phyloP scores from a whole-genome alignment of 2,888 invertebrate species.

The Scrobipalpa costella region DNA sequence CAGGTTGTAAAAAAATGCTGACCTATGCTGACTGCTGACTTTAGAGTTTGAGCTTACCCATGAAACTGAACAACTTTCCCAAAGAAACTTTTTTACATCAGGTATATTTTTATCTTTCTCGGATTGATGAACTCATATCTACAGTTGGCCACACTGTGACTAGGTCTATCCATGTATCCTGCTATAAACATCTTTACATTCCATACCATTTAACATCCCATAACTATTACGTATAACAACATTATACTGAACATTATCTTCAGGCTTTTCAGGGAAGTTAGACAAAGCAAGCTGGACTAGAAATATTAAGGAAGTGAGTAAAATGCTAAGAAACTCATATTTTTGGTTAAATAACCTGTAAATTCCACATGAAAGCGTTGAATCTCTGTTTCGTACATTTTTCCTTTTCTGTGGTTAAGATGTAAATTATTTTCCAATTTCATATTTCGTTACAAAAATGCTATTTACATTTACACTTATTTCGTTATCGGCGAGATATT shows the following conservation, averaged over 20 bases:
- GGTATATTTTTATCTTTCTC: no score
- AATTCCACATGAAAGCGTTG: neutral
- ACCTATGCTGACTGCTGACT: no score
- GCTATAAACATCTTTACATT: conserved; percentile 67
- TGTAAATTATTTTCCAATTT: no score
- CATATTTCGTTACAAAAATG: no score
- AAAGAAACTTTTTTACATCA: neutral
- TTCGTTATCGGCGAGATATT: no score
- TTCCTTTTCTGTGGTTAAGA: no score
- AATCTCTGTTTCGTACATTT: no score
- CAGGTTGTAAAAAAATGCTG: no score
- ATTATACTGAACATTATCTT: conserved; percentile 52
- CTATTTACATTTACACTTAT: no score
- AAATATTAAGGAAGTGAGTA: neutral
- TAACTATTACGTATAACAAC: conserved; percentile 55
- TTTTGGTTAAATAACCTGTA: conserved; percentile 5
- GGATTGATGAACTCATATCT: conserved; percentile 26
- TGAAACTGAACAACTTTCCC: no score
- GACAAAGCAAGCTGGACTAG: neutral
- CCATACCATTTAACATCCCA: conserved; percentile 66
- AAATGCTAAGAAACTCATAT: neutral
- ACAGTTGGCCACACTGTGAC: conserved; percentile 38
- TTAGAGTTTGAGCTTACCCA: no score
- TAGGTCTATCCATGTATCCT: conserved; percentile 44
- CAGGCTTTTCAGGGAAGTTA: conserved; percentile 21